Evolutionary conservation across 2,113 vertebrate genomes (phyloP).

Genomic region (Paratilapia polleni): DNA sequence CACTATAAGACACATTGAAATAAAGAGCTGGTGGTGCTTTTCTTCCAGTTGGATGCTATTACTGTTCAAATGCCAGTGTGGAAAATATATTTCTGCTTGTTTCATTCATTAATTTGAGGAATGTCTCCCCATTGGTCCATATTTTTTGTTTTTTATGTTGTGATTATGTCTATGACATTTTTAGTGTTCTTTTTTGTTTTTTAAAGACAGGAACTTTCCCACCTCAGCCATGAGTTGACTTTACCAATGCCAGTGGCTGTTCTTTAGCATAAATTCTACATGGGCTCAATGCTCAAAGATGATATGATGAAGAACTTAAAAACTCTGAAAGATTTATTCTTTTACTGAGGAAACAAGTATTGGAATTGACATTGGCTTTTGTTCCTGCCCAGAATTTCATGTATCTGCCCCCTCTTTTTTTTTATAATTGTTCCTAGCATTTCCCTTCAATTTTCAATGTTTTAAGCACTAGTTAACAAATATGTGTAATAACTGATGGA

Average conservation of each 20-base stretch:
- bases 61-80: not conserved
- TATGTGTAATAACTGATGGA: not conserved
- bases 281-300: not conserved
- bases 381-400: too few relatives aligned
- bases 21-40: not conserved
- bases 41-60: not conserved
- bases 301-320: not conserved
- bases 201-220: too few relatives aligned
- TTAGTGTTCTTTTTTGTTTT: too few relatives aligned
- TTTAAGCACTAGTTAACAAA: not conserved
- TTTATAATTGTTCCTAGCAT: not conserved
- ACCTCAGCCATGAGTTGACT: not conserved
- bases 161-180: not conserved
- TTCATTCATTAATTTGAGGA: slow-evolving; percentile 3
- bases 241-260: not conserved
- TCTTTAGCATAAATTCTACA: not conserved
- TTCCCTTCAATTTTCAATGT: not conserved
- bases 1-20: not conserved
- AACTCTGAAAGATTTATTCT: too few relatives aligned
- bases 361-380: too few relatives aligned
- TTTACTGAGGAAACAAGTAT: too few relatives aligned
- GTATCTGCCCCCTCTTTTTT: not conserved
- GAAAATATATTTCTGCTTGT: not conserved
- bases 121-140: not conserved
- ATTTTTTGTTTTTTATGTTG: not conserved